Conservation (phyloP, 2,797 vertebrate genomes). For the Cygnus olor region DNA sequence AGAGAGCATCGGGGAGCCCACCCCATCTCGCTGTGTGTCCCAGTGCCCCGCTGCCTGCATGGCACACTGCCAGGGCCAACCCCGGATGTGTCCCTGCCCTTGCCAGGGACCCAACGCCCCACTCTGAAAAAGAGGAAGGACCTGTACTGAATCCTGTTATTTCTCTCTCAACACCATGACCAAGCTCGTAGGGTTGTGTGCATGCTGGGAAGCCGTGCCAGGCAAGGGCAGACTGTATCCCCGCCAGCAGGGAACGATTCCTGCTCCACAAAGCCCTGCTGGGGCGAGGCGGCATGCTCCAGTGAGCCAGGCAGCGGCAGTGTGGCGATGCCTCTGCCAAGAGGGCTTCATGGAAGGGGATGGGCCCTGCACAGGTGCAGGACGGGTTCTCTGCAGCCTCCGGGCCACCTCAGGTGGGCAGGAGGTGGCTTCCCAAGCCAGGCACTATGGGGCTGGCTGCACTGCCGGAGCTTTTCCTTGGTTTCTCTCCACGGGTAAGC, state of each 20-base stretch:
- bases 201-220: rapidly evolving
- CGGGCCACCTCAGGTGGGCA: not conserved
- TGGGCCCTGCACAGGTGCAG: not conserved
- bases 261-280: not conserved
- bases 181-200: not conserved
- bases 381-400: rapidly evolving
- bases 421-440: not conserved
- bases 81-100: not conserved
- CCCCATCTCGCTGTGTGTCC: too few relatives aligned
- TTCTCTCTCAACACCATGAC: not conserved
- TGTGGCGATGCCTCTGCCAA: not conserved
- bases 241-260: not conserved
- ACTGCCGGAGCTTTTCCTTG: too few relatives aligned
- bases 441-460: rapidly evolving
- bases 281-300: rapidly evolving
- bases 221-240: not conserved
- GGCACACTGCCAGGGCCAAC: not conserved
- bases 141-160: not conserved
- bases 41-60: not conserved
- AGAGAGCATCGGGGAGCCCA: not conserved
- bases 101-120: rapidly evolving
- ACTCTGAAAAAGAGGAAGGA: not conserved
- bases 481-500: too few relatives aligned
- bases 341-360: not conserved
- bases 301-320: rapidly evolving